A percentile compares a stretch with the other conserved stretches of the same genome.
Conservation (phyloP, 2,113 vertebrate species). For the Parus major region DNA sequence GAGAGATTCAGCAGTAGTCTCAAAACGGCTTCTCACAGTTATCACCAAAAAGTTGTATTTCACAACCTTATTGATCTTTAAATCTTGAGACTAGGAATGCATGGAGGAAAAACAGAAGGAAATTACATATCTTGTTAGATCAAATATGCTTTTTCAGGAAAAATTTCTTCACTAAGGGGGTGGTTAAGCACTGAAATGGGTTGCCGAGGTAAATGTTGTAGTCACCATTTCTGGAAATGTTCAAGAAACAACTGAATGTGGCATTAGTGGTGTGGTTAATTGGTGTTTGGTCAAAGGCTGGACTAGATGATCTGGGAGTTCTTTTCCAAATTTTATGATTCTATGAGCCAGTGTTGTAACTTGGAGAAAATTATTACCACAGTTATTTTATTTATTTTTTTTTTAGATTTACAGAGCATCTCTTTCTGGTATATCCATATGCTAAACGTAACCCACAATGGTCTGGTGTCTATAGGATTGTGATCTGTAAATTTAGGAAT, state of each 20-base stretch:
- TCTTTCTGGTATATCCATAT: accelerated
- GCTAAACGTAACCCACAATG: background rate
- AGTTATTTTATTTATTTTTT: background rate
- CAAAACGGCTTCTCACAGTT: background rate
- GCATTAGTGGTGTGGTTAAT: background rate
- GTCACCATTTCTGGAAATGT: background rate
- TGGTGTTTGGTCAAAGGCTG: background rate
- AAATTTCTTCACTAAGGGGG: background rate
- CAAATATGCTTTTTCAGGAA: background rate
- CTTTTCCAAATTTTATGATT: background rate
- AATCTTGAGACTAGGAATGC: background rate
- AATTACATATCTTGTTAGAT: background rate
- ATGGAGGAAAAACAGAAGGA: background rate
- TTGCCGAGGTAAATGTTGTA: background rate
- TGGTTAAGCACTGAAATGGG: background rate
- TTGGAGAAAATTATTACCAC: background rate
- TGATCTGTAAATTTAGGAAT: background rate
- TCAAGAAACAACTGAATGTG: background rate
- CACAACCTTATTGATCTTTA: background rate
- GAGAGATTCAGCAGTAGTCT: background rate
- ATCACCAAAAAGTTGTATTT: background rate
- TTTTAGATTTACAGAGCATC: background rate
- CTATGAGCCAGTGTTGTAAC: background rate
- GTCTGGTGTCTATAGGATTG: background rate
- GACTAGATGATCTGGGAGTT: background rate